Evolutionary conservation across 2,113 vertebrate species (phyloP).

Genomic region (Perccottus glenii): DNA sequence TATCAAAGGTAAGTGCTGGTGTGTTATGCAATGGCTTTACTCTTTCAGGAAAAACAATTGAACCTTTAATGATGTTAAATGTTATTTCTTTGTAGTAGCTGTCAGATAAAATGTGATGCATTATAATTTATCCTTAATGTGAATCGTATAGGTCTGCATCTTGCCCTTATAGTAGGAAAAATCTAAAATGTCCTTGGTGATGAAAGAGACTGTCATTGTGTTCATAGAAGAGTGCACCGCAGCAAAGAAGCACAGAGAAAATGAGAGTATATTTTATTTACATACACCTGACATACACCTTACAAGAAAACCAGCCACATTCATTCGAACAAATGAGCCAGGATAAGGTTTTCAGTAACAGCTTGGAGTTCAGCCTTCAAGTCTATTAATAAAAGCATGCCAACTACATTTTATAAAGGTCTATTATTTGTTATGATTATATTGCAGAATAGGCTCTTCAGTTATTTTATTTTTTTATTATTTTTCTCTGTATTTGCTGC

Average conservation of each 20-base stretch:
- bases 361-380: too few relatives aligned
- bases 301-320: too few relatives aligned
- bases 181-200: constrained; percentile 15
- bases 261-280: background rate
- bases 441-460: background rate
- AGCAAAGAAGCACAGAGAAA: background rate
- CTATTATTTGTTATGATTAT: too few relatives aligned
- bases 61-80: background rate
- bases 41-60: too few relatives aligned
- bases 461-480: background rate
- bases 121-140: background rate
- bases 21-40: too few relatives aligned
- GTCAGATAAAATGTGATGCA: background rate
- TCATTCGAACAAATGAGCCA: too few relatives aligned
- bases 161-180: background rate
- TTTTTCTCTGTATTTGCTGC: background rate
- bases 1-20: too few relatives aligned
- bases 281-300: too few relatives aligned
- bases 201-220: background rate
- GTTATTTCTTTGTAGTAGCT: background rate
- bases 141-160: constrained; percentile 2
- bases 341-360: too few relatives aligned
- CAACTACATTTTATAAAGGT: too few relatives aligned
- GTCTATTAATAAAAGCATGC: too few relatives aligned
- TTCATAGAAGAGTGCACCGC: background rate